Evolutionary conservation across 2,797 vertebrate genomes (phyloP).

Genomic region (Anas flavirostris): DNA sequence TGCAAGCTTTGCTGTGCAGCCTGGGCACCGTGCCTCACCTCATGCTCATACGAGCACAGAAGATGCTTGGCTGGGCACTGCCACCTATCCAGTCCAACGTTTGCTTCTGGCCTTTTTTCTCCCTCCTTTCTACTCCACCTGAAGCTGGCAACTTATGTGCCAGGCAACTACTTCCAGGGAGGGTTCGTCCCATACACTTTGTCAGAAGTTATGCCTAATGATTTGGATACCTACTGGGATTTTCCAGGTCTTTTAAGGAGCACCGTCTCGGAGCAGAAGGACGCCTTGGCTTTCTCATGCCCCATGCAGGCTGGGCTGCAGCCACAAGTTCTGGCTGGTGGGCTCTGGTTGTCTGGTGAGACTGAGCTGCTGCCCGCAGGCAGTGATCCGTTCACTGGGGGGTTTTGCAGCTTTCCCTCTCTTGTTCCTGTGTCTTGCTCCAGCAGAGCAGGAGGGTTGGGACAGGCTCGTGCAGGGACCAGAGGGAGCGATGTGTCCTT

Average conservation of each 20-base stretch:
- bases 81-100: neutral
- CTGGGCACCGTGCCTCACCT: neutral
- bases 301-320: slow-evolving; percentile 72
- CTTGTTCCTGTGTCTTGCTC: neutral
- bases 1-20: too few relatives aligned
- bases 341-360: slow-evolving; percentile 61
- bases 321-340: slow-evolving; percentile 65
- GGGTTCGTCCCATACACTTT: fast-evolving
- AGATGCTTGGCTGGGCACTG: neutral
- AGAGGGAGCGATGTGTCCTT: neutral
- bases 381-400: neutral
- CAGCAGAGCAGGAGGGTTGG: neutral
- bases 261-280: slow-evolving; percentile 72
- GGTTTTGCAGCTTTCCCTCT: slow-evolving; percentile 36
- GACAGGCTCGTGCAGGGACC: neutral
- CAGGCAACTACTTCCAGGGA: neutral
- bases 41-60: fast-evolving
- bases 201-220: neutral
- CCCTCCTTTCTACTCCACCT: neutral
- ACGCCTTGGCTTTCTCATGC: slow-evolving; percentile 67
- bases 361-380: slow-evolving; percentile 34
- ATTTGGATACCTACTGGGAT: slow-evolving; percentile 76
- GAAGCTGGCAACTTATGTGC: neutral
- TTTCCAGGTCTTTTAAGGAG: slow-evolving; percentile 74
- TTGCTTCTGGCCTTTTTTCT: neutral